Evolutionary conservation across 2,113 vertebrate genomes (phyloP).

Genomic region (Thinocorus orbignyianus): DNA sequence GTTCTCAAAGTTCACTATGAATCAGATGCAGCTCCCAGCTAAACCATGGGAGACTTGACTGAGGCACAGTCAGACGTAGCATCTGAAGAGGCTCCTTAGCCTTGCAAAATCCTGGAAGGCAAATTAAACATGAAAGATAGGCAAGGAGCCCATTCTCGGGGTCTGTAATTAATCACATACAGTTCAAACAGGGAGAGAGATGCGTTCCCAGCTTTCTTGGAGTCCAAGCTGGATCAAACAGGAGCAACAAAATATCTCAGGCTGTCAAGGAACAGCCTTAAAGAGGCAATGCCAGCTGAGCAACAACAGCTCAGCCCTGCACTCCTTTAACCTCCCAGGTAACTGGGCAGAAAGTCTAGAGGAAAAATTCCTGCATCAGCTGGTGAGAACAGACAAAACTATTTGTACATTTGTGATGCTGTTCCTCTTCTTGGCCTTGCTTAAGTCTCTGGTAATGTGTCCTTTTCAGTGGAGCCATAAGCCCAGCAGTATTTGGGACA

Average conservation of each 20-base stretch:
- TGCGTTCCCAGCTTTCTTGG: conserved; percentile 1
- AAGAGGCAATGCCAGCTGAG: background rate
- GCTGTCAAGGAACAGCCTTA: background rate
- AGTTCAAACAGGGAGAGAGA: conserved; percentile 22
- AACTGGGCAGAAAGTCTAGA: background rate
- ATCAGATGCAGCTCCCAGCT: conserved; percentile 1
- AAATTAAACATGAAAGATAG: conserved; percentile 51
- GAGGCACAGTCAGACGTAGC: background rate
- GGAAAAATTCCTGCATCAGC: background rate
- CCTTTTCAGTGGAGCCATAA: background rate
- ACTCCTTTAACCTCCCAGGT: background rate
- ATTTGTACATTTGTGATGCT: background rate
- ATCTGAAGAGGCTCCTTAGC: conserved; percentile 21
- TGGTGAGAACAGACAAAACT: background rate
- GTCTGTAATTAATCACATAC: conserved; percentile 44
- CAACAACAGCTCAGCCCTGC: background rate
- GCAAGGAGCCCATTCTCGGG: background rate
- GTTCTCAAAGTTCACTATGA: background rate
- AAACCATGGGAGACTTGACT: conserved; percentile 10
- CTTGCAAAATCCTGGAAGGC: conserved; percentile 39
- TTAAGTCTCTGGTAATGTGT: background rate
- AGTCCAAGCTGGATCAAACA: background rate
- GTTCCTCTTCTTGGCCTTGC: background rate
- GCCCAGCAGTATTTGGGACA: background rate
- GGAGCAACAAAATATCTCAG: background rate